Evolutionary conservation across 2,113 vertebrate genomes (phyloP).

Genomic region (Pelobates fuscus): DNA sequence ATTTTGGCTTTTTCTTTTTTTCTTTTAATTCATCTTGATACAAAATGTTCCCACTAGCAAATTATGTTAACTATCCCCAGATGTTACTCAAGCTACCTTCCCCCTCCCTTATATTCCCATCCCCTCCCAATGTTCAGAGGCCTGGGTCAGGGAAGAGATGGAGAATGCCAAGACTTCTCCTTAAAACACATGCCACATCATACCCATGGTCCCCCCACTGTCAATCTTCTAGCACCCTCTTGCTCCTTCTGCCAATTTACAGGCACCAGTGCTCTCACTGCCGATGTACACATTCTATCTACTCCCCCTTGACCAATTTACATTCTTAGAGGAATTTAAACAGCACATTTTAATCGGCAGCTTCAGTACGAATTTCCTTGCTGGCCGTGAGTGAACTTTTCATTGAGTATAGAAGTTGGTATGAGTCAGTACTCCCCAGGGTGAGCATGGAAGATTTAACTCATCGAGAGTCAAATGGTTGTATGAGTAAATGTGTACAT

Average conservation of each 20-base stretch:
- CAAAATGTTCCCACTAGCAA: slow-evolving; percentile 44
- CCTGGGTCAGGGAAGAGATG: slow-evolving; percentile 10
- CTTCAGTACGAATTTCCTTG: neutral
- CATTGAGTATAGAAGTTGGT: neutral
- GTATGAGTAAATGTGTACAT: too few relatives aligned
- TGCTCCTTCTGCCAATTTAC: too few relatives aligned
- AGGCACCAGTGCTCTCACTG: too few relatives aligned
- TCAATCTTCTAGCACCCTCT: too few relatives aligned
- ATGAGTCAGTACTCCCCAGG: slow-evolving; percentile 9
- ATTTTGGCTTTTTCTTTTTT: slow-evolving; percentile 21
- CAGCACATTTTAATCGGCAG: neutral
- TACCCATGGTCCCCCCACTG: neutral
- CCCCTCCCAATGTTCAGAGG: slow-evolving; percentile 23
- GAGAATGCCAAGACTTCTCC: neutral
- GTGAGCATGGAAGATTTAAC: neutral
- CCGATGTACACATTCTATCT: too few relatives aligned
- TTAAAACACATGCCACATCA: neutral
- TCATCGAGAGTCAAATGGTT: neutral
- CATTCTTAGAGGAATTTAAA: neutral
- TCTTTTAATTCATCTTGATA: slow-evolving; percentile 35
- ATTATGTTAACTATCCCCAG: slow-evolving; percentile 39
- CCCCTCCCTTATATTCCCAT: slow-evolving; percentile 21
- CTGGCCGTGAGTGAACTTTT: slow-evolving; percentile 10
- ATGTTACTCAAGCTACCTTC: slow-evolving; percentile 20
- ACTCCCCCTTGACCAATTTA: too few relatives aligned